phyloP scores from a whole-genome alignment of 2,113 vertebrate species.

The Periophthalmodon schlosseri region DNA sequence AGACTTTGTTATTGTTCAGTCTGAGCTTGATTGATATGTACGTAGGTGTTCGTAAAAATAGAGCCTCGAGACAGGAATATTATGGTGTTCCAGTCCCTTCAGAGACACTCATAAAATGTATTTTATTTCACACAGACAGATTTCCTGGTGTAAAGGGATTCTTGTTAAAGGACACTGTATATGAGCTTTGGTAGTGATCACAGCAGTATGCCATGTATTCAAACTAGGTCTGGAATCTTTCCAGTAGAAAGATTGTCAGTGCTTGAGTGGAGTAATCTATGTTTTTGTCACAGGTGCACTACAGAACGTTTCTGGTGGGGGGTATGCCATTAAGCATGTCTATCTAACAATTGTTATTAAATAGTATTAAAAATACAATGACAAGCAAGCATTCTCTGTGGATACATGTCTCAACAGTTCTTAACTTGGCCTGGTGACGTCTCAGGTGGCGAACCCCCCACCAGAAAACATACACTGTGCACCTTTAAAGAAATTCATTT shows the following conservation, averaged over 20 bases:
- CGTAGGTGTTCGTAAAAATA: constrained; percentile 57
- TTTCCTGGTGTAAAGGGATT: constrained; percentile 46
- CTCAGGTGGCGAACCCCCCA: no score
- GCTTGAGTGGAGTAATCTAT: neutral
- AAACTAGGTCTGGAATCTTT: neutral
- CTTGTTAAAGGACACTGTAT: constrained; percentile 39
- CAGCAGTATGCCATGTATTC: neutral
- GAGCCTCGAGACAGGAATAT: constrained; percentile 38
- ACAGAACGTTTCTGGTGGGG: no score
- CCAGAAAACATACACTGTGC: no score
- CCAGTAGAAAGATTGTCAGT: neutral
- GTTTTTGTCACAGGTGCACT: neutral
- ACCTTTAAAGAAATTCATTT: no score
- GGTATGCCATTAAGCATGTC: no score
- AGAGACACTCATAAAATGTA: constrained; percentile 51
- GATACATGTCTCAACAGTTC: no score
- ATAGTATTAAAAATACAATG: no score
- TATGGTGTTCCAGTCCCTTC: constrained; percentile 56
- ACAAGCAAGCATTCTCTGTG: no score
- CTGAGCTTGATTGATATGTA: constrained; percentile 65
- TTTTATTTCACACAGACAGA: constrained; percentile 50
- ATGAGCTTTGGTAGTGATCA: constrained; percentile 8
- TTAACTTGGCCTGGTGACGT: no score
- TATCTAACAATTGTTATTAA: no score
- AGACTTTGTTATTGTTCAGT: constrained; percentile 73